Evolutionary conservation across 2,888 invertebrate species (phyloP), one percentile per base, ranked within the genome.

Genomic region (Odontomyia ornata): DNA sequence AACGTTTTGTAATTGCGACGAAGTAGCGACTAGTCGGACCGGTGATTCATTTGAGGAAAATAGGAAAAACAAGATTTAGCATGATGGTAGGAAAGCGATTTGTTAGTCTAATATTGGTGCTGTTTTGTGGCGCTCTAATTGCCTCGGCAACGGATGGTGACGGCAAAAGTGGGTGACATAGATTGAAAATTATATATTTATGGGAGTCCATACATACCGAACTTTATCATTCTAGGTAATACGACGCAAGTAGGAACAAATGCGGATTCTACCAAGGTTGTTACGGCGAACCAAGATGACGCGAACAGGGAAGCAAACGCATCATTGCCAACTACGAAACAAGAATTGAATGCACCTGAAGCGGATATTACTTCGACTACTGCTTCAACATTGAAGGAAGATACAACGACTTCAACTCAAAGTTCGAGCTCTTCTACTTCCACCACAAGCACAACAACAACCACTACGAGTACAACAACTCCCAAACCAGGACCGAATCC

Each of bases 11-110:
- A n/a, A n/a, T n/a, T n/a, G n/a, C n/a, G n/a, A n/a, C n/a, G n/a
- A n/a, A n/a, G n/a, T n/a, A n/a, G n/a, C n/a, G n/a, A n/a, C 36
- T 36, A 9, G 60, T 25, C 18, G 2, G 11, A 15, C 36, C 36
- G 65, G 65, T 65, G 65, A 65, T 36, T 65, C 65, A 65, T 18
- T 65, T 11, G 7, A 11, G 64, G 5, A 64, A 1, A 64, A 64
- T n/a, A 30, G n/a, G 13, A 27, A 18, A 60, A 60, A 27, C 60
- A 27, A 62, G 27, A 11, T 21, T 30, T 4, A 65, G 13, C 13
- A 65, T 30, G 36, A n/a, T 36, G 13, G 65, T 18, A 4, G 18
- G 7, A 11, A 65, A 27, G 30, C n/a, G 21, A 36, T n/a, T 30
- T 18, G 65, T 65, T 15, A 11, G 5, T 5, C 18, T 65, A 15